Conservation (phyloP, 2,797 vertebrate species). For the Acrossocheilus wenchowensis region DNA sequence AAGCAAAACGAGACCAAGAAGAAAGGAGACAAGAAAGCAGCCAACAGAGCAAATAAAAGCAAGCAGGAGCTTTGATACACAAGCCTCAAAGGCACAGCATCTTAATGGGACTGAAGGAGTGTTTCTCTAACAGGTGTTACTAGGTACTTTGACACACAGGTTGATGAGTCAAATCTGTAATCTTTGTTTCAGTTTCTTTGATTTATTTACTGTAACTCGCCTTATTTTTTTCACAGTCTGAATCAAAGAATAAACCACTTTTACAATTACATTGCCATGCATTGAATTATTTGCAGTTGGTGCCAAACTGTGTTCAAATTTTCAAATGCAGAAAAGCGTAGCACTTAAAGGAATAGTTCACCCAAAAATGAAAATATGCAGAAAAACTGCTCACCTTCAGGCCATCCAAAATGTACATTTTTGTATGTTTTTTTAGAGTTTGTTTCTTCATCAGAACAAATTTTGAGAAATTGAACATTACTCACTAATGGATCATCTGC, state of each 20-base stretch:
- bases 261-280: constrained; percentile 3
- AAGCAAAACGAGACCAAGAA: constrained; percentile 77
- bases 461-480: too few relatives aligned
- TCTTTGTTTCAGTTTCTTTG: constrained; percentile 2
- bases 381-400: neutral
- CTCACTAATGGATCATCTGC: too few relatives aligned
- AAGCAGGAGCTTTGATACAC: constrained; percentile 85
- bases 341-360: neutral
- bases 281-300: neutral
- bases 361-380: neutral
- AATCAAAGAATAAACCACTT: constrained; percentile 44
- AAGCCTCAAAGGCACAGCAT: neutral
- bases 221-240: constrained; percentile 14
- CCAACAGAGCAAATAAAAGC: constrained; percentile 64
- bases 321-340: neutral
- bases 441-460: too few relatives aligned
- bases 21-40: constrained; percentile 77
- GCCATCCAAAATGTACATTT: neutral
- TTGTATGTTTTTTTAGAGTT: too few relatives aligned
- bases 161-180: constrained; percentile 12
- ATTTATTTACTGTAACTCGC: constrained; percentile 2
- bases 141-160: neutral
- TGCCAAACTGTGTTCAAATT: neutral
- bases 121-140: constrained; percentile 8
- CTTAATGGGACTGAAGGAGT: neutral